Percentiles rank a stretch among this genome's conserved stretches.
Evolutionary conservation across 92 coral and sea anemone species (phyloP).

Genomic region (Ricordea florida): DNA sequence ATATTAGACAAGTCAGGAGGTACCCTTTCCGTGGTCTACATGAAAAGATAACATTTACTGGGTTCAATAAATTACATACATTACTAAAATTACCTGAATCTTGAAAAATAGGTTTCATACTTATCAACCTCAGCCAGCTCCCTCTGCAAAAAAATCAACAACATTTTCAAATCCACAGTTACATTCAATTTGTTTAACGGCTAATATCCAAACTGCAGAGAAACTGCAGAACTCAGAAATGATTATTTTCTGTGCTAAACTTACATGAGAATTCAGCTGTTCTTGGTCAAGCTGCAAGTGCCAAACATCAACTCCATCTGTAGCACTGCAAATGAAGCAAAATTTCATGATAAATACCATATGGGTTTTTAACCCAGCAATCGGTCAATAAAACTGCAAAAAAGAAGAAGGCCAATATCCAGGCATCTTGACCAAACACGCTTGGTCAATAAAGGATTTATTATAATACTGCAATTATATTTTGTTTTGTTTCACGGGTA

Average conservation of each 20-base stretch:
- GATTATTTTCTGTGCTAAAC: background rate
- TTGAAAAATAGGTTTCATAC: constrained; percentile 73
- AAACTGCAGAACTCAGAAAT: background rate
- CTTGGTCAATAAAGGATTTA: too few relatives aligned
- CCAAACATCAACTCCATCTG: constrained; percentile 88
- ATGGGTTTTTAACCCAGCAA: background rate
- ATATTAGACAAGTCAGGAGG: too few relatives aligned
- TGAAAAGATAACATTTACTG: background rate
- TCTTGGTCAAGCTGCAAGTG: constrained; percentile 68
- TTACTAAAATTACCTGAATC: constrained; percentile 51
- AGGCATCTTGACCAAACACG: too few relatives aligned
- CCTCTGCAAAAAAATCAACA: constrained; percentile 38
- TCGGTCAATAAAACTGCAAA: background rate
- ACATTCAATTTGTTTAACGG: background rate
- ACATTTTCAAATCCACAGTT: background rate
- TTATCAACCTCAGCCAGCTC: constrained; percentile 69
- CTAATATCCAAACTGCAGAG: background rate
- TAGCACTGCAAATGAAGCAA: constrained; percentile 32
- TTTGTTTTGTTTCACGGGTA: too few relatives aligned
- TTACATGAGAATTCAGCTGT: constrained; percentile 81
- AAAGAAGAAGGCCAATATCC: background rate
- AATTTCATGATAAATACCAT: background rate
- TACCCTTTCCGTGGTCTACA: background rate
- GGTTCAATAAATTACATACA: background rate
- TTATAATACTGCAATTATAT: too few relatives aligned